A percentile compares a stretch with the other conserved stretches of the same genome.
Evolutionary conservation across 2,797 vertebrate genomes (phyloP).

Genomic region (Ceyx erithaca): DNA sequence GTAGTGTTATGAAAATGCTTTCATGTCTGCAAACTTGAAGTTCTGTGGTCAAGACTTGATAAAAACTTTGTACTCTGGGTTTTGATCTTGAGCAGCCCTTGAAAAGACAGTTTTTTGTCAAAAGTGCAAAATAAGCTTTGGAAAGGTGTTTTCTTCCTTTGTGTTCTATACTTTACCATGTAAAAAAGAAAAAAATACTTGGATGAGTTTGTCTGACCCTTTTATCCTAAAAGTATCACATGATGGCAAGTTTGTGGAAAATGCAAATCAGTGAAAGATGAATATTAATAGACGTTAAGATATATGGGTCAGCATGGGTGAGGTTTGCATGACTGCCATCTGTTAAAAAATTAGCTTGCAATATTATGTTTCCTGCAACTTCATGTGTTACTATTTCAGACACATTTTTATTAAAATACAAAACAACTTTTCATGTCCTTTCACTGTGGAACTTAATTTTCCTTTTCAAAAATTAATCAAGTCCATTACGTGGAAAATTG

Average conservation of each 20-base stretch:
- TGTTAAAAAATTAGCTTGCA: constrained; percentile 8
- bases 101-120: neutral
- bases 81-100: neutral
- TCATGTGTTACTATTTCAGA: neutral
- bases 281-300: neutral
- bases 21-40: neutral
- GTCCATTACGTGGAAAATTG: neutral
- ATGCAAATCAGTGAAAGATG: neutral
- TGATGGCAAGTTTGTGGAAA: neutral
- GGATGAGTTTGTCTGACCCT: neutral
- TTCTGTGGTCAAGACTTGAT: neutral
- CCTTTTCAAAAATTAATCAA: neutral
- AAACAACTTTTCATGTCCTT: accelerated
- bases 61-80: neutral
- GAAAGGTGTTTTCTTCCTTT: neutral
- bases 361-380: neutral
- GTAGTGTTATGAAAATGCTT: neutral
- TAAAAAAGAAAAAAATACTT: neutral
- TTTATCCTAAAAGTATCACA: neutral
- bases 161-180: neutral
- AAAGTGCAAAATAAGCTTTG: neutral
- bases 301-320: neutral
- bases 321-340: neutral
- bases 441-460: neutral
- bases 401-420: neutral